phyloP scores from a whole-genome alignment of 2,888 invertebrate genomes.

The Tethea ocularis region DNA sequence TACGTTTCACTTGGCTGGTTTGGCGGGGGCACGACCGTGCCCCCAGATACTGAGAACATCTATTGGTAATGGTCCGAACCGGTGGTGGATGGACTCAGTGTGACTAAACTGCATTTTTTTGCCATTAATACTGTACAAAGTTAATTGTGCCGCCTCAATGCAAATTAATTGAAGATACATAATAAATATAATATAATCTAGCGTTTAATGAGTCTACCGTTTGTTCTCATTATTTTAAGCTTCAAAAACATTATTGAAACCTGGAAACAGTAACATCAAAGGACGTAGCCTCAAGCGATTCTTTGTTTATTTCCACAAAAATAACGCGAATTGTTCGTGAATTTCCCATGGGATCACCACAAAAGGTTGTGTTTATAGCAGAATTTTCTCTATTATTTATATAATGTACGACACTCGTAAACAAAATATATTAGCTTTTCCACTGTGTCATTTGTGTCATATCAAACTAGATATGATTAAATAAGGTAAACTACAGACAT shows the following conservation, averaged over 20 bases:
- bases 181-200: too few relatives aligned
- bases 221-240: not conserved
- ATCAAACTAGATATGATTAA: not conserved
- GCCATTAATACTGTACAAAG: too few relatives aligned
- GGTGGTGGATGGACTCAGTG: too few relatives aligned
- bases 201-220: too few relatives aligned
- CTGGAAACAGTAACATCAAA: not conserved
- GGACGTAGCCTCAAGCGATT: not conserved
- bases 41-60: too few relatives aligned
- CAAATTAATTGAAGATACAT: too few relatives aligned
- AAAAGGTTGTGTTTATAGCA: not conserved
- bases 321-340: not conserved
- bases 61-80: too few relatives aligned
- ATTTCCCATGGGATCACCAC: not conserved
- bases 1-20: too few relatives aligned
- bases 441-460: not conserved
- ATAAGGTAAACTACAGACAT: not conserved
- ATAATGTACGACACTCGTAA: not conserved
- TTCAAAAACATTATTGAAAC: not conserved
- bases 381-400: slow-evolving; percentile 1
- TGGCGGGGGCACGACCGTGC: too few relatives aligned
- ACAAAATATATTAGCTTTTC: not conserved
- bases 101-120: too few relatives aligned
- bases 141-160: too few relatives aligned
- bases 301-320: not conserved